Percentiles rank a stretch among this genome's conserved stretches.
Conservation (phyloP, 2,113 vertebrate species). For the Ochotona princeps region DNA sequence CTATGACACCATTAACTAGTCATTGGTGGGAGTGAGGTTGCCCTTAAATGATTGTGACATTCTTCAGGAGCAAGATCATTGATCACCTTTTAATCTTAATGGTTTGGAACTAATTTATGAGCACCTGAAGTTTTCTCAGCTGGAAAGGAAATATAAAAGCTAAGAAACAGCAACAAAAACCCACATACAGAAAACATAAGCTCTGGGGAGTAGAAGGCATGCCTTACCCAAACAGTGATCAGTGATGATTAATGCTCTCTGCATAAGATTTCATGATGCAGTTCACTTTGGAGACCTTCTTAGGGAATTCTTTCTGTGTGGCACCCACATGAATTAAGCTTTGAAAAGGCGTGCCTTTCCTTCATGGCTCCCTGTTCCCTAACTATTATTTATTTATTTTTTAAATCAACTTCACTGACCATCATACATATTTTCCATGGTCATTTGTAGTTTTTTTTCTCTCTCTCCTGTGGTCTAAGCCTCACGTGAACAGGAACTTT, state of each 20-base stretch:
- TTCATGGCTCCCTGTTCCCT: background rate
- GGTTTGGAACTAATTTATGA: slow-evolving; percentile 73
- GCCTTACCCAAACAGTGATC: slow-evolving; percentile 62
- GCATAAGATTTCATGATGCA: background rate
- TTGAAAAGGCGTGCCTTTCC: background rate
- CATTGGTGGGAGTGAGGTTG: background rate
- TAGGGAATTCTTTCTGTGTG: background rate
- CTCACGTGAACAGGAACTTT: background rate
- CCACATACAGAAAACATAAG: slow-evolving; percentile 70
- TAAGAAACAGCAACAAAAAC: slow-evolving; percentile 62
- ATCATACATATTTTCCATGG: background rate
- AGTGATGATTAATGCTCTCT: slow-evolving; percentile 58
- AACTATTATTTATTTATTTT: background rate
- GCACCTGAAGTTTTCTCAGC: slow-evolving; percentile 56
- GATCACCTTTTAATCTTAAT: slow-evolving; percentile 72
- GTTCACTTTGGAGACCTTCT: slow-evolving; percentile 13
- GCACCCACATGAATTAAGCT: background rate
- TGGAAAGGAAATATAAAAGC: slow-evolving; percentile 76
- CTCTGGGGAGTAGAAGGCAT: slow-evolving; percentile 60
- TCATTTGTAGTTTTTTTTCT: slow-evolving; percentile 5
- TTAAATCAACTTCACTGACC: background rate
- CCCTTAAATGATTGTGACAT: slow-evolving; percentile 67
- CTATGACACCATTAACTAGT: slow-evolving; percentile 37
- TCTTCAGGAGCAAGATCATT: slow-evolving; percentile 60
- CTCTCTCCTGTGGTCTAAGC: background rate